Evolutionary conservation across 2,113 vertebrate genomes (phyloP), one percentile per base, ranked within the genome.

Genomic region (Raja brachyura): DNA sequence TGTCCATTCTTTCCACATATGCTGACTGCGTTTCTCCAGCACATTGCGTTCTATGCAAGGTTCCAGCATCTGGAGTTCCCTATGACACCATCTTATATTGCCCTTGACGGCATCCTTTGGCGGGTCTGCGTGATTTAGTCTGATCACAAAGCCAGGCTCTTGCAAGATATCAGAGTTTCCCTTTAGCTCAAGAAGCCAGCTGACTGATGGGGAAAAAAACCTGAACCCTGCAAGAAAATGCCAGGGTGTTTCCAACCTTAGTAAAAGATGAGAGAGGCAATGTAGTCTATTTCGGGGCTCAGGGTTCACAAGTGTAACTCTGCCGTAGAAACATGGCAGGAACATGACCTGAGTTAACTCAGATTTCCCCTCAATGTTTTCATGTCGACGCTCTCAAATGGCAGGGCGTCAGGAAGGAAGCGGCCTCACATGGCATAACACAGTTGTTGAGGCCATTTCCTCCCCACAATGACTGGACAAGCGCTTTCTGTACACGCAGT

Each of bases 401-500:
- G 18, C 90, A 92, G 66, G 31, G 59, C 68, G 90, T 73, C 68
- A 73, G 90, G 90, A 92, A 92, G 90, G 90, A 92, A 92, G 28
- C 54, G 90, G 90, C 90, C 68, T 92, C 90, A 92, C 48, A 92
- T 92, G 90, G 66, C 90, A 92, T 68, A 39, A 73, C 90, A 73
- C 66, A 92, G 66, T 92, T 92, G 31, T 68, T 92, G 90, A 73
- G 54, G 90, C 90, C 90, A 92, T 73, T 92, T 92, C 90, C 90
- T 92, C 20, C 74, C 33, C 66, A 74, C 68, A 73, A 73, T 92
- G 66, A 92, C 90, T 73, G 74, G 90, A 92, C 90, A 92, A 92
- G 90, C 73, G 88, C 31, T 90, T 90, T 66, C 48, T 90, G 63
- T 73, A 48, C 22, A 48, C 33, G 48, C 31, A 73, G 31, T 39